A percentile compares a stretch with the other conserved stretches of the same genome.
Conservation (phyloP, 2,797 vertebrate genomes). For the Siniperca undulata region DNA sequence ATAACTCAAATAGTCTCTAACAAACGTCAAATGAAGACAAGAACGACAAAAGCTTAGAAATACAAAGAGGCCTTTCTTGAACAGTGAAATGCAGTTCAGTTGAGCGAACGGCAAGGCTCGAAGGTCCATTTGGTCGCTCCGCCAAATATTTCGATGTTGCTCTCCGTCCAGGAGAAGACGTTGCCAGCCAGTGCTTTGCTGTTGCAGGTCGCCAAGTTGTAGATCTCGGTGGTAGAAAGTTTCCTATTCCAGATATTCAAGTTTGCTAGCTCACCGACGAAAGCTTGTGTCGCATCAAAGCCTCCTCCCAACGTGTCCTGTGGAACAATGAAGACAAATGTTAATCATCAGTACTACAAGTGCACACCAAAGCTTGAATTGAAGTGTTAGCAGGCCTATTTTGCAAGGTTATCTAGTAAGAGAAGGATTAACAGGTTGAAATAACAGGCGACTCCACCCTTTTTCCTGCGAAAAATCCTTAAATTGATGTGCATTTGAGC, state of each 20-base stretch:
- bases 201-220: constrained; percentile 95
- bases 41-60: constrained; percentile 84
- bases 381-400: not conserved
- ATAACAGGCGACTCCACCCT: not conserved
- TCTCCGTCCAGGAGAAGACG: constrained; percentile 94
- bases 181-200: constrained; percentile 90
- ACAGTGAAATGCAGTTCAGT: constrained; percentile 82
- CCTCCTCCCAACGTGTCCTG: constrained; percentile 96
- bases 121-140: constrained; percentile 97
- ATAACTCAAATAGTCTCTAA: constrained; percentile 78
- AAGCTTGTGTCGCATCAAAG: constrained; percentile 96
- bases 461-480: not conserved
- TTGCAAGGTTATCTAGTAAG: not conserved
- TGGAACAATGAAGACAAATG: constrained; percentile 18
- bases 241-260: constrained; percentile 96
- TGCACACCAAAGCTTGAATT: not conserved
- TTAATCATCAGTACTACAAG: not conserved
- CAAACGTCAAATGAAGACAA: constrained; percentile 82
- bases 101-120: constrained; percentile 94
- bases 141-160: constrained; percentile 93
- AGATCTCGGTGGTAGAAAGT: constrained; percentile 91
- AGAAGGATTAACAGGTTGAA: not conserved
- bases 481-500: not conserved
- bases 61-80: constrained; percentile 69
- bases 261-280: constrained; percentile 93